Evolutionary conservation across 2,888 invertebrate genomes (phyloP), one percentile per base, ranked within the genome.

Genomic region (Chelonus formosanus): DNA sequence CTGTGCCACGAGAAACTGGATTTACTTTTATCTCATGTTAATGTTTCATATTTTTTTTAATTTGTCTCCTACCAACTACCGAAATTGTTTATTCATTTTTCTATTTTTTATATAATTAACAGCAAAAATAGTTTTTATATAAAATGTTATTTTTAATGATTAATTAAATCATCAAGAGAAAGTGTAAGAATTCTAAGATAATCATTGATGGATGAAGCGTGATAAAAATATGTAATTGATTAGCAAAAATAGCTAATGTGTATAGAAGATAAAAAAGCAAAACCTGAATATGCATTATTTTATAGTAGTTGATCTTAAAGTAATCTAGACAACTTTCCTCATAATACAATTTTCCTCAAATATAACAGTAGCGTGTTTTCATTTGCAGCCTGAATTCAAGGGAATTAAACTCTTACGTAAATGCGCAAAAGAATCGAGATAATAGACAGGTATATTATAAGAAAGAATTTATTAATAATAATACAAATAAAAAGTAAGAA

Each of bases 301-400:
- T 20, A 20, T 20, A 20, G 20, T 2, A 1, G 20, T 20, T 20
- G 20, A 20, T 20, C 20, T 20, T 2, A 20, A 20, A 20, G 20
- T 1, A 20, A 20, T 20, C 20, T 20, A 20, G 20, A 20, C 20
- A 20, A 75, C 77, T 80, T 79, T 79, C 79, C 73, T 77, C 20
- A 20, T 20, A 20, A 20, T 20, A 76, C 44, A 60, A 80, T 80
- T 79, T 80, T 78, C 79, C 80, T 79, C 76, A 74, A 79, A 75
- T 78, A 78, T 76, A 67, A 76, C 70, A 77, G 77, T 77, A 76
- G 77, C 76, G 76, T 76, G 78, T 72, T 71, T 72, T 76, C 78
- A 76, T 75, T 74, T 10, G 48, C 50, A 44, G 31, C 64, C 58
- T 44, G 59, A 59, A 53, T 59, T 59, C 54, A 53, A 50, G 56